Base-by-base conservation (phyloP, 2,113 vertebrate genomes). In the Sylvilagus bachmani region DNA sequence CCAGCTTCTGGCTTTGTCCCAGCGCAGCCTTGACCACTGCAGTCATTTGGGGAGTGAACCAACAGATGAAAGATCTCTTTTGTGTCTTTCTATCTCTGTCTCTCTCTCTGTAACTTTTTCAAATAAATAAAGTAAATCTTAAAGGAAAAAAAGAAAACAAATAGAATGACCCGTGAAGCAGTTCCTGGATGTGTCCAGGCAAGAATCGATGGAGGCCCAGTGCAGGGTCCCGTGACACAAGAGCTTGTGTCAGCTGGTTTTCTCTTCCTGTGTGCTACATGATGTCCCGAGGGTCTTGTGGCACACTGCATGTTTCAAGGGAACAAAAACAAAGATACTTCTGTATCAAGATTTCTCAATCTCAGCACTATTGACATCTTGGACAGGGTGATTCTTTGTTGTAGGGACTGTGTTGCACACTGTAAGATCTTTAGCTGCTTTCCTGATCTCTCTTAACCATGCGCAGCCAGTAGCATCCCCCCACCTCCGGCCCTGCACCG, bases 261-360 rank as follows among this genome's bases (percentile, higher is more conserved):
- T 70, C 36, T 86, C 29, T 90, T 22, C 17, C 5, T 83, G 10
- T 64, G 19, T 1, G 17, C 81, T 80, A 19, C 69, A 55, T 85
- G 67, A 38, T 12, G 1, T 64, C 33, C 77, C 29, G 22, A 21
- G 27, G 38, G 3, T 53, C 19, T 16, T 71, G 31, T 36, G 69
- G 31, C 49, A 86, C 66, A 55, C 5, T 55, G 16, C 25, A 74
- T 27, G 33, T 49, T 90, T 94, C 61, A 90, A 94, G 70, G 62
- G 84, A 84, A 90, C 22, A 83, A 71, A 87, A 87, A 87, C 73
- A 94, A 67, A 62, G 44, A n/a, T 58, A 31, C 25, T 62, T 73
- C 36, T 77, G 10, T 44, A 62, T 79, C n/a, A 75, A 70, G 44
- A 29, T 74, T 90, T 70, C 31, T 74, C 70, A 62, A 5, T 58